phyloP scores from a whole-genome alignment of 2,797 vertebrate genomes.

The Pachyuromys duprasi region DNA sequence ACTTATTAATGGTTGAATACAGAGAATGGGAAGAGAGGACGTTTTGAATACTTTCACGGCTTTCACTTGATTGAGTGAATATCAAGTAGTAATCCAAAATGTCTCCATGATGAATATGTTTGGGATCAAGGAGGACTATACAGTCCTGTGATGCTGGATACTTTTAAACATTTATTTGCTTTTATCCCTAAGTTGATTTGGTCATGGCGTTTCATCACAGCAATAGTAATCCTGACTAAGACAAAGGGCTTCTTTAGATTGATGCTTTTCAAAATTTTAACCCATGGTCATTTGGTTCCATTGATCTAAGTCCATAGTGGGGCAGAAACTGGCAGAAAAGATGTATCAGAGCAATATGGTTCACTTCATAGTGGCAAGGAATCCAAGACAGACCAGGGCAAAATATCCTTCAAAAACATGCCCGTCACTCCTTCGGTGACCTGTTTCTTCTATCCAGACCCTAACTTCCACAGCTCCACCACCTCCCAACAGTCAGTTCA shows the following conservation, averaged over 20 bases:
- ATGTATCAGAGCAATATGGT: neutral
- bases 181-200: neutral
- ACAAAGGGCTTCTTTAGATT: neutral
- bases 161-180: too few relatives aligned
- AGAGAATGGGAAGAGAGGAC: neutral
- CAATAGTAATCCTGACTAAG: neutral
- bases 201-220: neutral
- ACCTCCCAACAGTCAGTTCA: neutral
- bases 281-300: neutral
- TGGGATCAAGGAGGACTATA: neutral
- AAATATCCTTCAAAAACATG: neutral
- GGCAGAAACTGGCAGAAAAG: neutral
- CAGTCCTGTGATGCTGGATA: neutral
- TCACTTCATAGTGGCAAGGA: neutral
- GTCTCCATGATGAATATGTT: neutral
- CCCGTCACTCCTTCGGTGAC: neutral
- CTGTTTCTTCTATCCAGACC: neutral
- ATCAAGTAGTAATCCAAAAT: neutral
- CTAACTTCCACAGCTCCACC: neutral
- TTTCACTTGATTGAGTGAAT: neutral
- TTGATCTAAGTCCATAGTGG: neutral
- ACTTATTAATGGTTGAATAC: neutral
- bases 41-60: neutral
- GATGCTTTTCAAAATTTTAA: neutral
- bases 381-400: neutral